Evolutionary conservation across 2,888 invertebrate genomes (phyloP).

Genomic region (Mesoligia furuncula): DNA sequence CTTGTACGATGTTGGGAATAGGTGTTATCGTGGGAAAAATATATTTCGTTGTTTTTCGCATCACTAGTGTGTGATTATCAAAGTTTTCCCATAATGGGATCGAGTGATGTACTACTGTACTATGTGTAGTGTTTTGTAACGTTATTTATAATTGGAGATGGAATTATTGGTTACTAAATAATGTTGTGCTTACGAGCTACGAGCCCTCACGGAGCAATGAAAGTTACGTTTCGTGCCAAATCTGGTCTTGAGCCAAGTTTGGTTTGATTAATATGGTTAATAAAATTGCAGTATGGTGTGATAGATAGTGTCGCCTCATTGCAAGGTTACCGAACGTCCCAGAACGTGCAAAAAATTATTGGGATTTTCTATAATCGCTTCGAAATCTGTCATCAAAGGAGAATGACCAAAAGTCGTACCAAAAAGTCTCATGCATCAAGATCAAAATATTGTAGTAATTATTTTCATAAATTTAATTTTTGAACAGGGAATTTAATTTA

Average conservation of each 20-base stretch:
- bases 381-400: neutral
- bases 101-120: slow-evolving; percentile 21
- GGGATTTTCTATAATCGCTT: neutral
- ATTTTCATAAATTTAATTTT: too few relatives aligned
- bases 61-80: slow-evolving; percentile 59
- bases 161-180: slow-evolving; percentile 45
- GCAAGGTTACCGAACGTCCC: neutral
- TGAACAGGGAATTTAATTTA: too few relatives aligned
- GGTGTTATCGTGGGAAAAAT: slow-evolving; percentile 58
- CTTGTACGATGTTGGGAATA: slow-evolving; percentile 53
- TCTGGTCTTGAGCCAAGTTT: slow-evolving; percentile 50
- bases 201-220: slow-evolving; percentile 41
- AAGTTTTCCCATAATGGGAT: slow-evolving; percentile 52
- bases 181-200: slow-evolving; percentile 34
- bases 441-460: too few relatives aligned
- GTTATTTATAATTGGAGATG: slow-evolving; percentile 45
- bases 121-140: neutral
- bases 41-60: slow-evolving; percentile 61
- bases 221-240: slow-evolving; percentile 42
- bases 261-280: slow-evolving; percentile 34
- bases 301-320: slow-evolving; percentile 16
- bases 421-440: too few relatives aligned
- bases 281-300: slow-evolving; percentile 40
- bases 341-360: neutral
- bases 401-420: too few relatives aligned